Percentiles rank a stretch among this genome's conserved stretches.
Conservation (phyloP, 2,888 invertebrate species). For the Acleris laterana region DNA sequence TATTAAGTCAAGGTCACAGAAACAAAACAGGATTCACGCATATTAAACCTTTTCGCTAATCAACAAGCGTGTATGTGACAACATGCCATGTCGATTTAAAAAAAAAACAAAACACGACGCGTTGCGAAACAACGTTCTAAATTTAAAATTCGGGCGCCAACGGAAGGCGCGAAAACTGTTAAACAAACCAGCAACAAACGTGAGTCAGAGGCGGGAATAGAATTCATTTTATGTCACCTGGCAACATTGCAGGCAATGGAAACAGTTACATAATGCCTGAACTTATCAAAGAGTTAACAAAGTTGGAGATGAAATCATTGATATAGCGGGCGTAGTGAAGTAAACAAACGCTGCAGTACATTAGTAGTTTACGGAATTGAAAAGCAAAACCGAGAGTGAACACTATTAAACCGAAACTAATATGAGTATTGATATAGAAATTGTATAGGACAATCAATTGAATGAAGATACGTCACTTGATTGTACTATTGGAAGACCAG, state of each 20-base stretch:
- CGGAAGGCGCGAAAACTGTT: slow-evolving; percentile 53
- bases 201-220: slow-evolving; percentile 62
- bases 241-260: slow-evolving; percentile 51
- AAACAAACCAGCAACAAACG: slow-evolving; percentile 53
- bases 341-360: slow-evolving; percentile 1
- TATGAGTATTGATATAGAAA: too few relatives aligned
- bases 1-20: neutral
- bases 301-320: slow-evolving; percentile 25
- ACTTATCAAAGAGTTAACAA: slow-evolving; percentile 24
- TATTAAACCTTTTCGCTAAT: too few relatives aligned
- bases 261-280: slow-evolving; percentile 39
- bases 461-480: too few relatives aligned
- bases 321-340: slow-evolving; percentile 8
- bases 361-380: too few relatives aligned
- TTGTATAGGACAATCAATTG: too few relatives aligned
- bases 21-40: slow-evolving; percentile 3
- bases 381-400: too few relatives aligned
- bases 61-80: neutral
- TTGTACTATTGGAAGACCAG: too few relatives aligned
- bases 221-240: slow-evolving; percentile 60
- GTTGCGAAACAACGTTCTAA: slow-evolving; percentile 63
- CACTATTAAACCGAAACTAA: too few relatives aligned
- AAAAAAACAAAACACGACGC: slow-evolving; percentile 47
- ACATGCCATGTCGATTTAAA: slow-evolving; percentile 21
- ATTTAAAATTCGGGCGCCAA: slow-evolving; percentile 69